A percentile compares a stretch with the other conserved stretches of the same genome.
phyloP scores from a whole-genome alignment of 2,113 vertebrate species.

The Burhinus oedicnemus region DNA sequence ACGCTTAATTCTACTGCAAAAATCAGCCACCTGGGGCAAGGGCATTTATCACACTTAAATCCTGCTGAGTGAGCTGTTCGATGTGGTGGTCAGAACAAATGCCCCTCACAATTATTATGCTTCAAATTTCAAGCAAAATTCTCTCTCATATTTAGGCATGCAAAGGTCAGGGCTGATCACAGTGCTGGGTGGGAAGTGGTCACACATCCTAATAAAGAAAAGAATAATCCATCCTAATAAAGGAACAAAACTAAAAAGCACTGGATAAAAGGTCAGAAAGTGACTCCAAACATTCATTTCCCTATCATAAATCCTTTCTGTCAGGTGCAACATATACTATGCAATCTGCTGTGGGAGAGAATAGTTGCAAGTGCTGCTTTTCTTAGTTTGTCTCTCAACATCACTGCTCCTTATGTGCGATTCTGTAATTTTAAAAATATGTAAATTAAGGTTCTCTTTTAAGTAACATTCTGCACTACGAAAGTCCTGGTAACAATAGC shows the following conservation, averaged over 20 bases:
- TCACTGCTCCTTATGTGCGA: not conserved
- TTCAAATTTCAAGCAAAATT: slow-evolving; percentile 40
- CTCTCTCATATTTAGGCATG: not conserved
- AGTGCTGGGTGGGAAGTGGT: not conserved
- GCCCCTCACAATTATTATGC: not conserved
- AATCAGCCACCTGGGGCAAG: slow-evolving; percentile 65
- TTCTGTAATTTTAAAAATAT: slow-evolving; percentile 38
- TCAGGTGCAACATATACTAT: not conserved
- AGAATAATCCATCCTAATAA: not conserved
- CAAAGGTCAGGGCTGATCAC: not conserved
- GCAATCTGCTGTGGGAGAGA: not conserved
- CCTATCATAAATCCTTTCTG: not conserved
- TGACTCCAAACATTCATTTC: not conserved
- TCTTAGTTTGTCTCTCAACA: not conserved
- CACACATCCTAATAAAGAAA: not conserved
- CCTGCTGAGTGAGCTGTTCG: not conserved
- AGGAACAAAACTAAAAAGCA: not conserved
- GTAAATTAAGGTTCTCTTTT: slow-evolving; percentile 53
- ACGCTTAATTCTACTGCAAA: not conserved
- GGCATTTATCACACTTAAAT: slow-evolving; percentile 36
- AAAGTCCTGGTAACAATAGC: slow-evolving; percentile 49
- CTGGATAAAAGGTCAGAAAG: not conserved
- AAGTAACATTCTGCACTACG: slow-evolving; percentile 27
- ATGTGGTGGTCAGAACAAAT: slow-evolving; percentile 28
- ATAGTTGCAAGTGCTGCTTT: not conserved